phyloP scores from a whole-genome alignment of 2,888 invertebrate species.

The Nephrotoma appendiculata region DNA sequence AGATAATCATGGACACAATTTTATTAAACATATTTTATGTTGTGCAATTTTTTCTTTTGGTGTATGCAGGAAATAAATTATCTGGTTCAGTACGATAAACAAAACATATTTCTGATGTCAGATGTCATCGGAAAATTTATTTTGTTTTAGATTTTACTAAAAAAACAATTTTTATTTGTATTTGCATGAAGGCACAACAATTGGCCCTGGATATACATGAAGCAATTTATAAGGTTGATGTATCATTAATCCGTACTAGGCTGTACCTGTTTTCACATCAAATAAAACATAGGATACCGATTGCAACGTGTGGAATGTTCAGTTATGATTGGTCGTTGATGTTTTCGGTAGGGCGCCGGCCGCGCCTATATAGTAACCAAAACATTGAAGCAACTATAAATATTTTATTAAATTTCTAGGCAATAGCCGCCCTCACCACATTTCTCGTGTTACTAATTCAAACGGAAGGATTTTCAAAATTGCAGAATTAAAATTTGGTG shows the following conservation, averaged over 20 bases:
- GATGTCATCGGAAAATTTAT: too few relatives aligned
- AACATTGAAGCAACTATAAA: too few relatives aligned
- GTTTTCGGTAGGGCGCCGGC: background rate
- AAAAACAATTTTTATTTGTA: too few relatives aligned
- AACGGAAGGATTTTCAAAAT: background rate
- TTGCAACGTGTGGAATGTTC: background rate
- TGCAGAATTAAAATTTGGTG: background rate
- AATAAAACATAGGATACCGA: background rate
- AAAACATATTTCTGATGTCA: background rate
- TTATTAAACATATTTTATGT: background rate
- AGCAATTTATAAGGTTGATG: background rate
- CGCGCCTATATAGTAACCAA: too few relatives aligned
- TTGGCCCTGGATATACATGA: background rate
- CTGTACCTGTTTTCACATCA: background rate
- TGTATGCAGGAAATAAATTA: background rate
- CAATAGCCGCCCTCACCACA: background rate
- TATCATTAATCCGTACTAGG: background rate
- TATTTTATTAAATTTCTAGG: background rate
- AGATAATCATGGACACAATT: background rate
- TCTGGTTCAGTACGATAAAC: background rate
- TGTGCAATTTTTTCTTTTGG: background rate
- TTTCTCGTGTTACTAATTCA: background rate
- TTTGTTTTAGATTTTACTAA: too few relatives aligned
- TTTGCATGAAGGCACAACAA: background rate
- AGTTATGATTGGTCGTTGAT: background rate